Conservation (phyloP, 2,888 invertebrate species). For the Athalia cordata region DNA sequence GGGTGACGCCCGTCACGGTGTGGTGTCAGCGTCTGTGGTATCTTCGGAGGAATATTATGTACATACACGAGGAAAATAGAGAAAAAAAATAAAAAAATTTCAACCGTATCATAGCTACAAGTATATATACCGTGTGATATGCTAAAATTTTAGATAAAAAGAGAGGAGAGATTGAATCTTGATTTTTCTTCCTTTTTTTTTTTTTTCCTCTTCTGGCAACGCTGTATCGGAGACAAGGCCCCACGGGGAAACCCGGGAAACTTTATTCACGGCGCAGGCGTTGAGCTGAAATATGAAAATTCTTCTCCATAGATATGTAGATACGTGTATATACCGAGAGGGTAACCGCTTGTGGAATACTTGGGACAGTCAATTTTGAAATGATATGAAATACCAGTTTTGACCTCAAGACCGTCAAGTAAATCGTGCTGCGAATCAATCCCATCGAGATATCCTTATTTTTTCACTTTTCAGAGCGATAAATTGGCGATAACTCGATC, state of each 20-base stretch:
- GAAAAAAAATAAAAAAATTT: slow-evolving; percentile 18
- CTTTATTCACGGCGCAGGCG: slow-evolving; percentile 11
- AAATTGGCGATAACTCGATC: too few species aligned
- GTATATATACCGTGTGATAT: too few species aligned
- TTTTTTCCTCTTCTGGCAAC: neutral
- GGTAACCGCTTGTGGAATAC: too few species aligned
- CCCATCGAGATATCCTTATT: too few species aligned
- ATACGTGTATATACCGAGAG: too few species aligned
- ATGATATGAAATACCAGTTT: too few species aligned
- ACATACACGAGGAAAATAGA: slow-evolving; percentile 58
- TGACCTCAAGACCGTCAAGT: too few species aligned
- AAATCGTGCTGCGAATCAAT: too few species aligned
- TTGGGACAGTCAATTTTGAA: too few species aligned
- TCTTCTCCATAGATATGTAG: neutral
- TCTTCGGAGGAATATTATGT: slow-evolving; percentile 64
- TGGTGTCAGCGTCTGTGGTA: neutral
- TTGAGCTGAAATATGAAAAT: neutral
- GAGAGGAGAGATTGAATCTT: neutral
- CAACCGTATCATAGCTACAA: neutral
- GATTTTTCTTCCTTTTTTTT: neutral
- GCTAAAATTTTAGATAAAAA: neutral
- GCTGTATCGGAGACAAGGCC: slow-evolving; percentile 31
- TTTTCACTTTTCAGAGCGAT: too few species aligned
- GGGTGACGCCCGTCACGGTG: neutral
- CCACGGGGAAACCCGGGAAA: slow-evolving; percentile 33